A percentile compares a stretch with the other conserved stretches of the same genome.
These are phyloP conservation scores for Pygathrix nemaeus DNA, from an alignment of 2,113 vertebrate species.

Conservation along the genomic window DNA sequence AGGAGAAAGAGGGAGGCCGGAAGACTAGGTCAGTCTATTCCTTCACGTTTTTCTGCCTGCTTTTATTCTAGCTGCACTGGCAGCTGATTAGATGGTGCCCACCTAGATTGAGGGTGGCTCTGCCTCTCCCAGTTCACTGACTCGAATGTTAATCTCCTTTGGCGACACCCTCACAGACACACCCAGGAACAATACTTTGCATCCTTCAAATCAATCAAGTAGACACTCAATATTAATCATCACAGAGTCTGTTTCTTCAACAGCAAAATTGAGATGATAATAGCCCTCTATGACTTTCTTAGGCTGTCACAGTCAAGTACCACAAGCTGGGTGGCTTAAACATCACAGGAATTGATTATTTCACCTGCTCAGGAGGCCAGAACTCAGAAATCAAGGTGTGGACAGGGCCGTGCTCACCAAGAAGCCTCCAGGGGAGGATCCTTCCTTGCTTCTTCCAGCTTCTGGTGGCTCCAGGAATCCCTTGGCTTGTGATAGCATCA, in stretches of 20 bases:
- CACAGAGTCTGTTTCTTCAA: neutral
- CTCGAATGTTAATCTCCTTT: too few relatives aligned
- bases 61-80: too few relatives aligned
- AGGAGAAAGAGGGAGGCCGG: too few relatives aligned
- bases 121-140: too few relatives aligned
- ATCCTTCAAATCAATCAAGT: too few relatives aligned
- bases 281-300: neutral
- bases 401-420: neutral
- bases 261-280: neutral
- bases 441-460: neutral
- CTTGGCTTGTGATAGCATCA: neutral
- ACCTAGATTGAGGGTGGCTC: too few relatives aligned
- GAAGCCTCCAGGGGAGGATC: neutral
- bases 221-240: too few relatives aligned
- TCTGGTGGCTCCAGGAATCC: neutral
- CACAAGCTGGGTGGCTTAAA: neutral
- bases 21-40: too few relatives aligned
- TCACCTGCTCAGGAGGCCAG: neutral
- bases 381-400: neutral
- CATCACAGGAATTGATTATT: neutral
- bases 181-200: too few relatives aligned
- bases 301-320: neutral
- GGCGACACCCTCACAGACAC: too few relatives aligned
- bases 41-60: too few relatives aligned
- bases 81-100: too few relatives aligned